Conservation (phyloP, 1,140 invertebrate species). For the Panonychus citri region DNA sequence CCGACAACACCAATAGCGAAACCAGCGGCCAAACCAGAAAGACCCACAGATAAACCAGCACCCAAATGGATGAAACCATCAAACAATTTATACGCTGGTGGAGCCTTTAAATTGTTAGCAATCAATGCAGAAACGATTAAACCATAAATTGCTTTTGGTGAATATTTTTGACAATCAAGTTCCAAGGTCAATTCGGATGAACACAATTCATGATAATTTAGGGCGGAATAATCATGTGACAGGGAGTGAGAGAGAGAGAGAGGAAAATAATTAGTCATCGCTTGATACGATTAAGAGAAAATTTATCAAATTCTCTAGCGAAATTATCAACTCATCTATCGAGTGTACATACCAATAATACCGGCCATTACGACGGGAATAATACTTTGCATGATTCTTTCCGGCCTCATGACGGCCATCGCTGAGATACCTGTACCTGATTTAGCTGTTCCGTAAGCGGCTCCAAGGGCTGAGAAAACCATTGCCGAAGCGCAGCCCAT, state of each 20-base stretch:
- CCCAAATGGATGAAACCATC: slow-evolving; percentile 93
- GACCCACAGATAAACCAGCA: slow-evolving; percentile 84
- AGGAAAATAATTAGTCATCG: too few relatives aligned
- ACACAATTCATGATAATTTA: too few relatives aligned
- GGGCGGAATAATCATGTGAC: too few relatives aligned
- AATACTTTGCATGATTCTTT: slow-evolving; percentile 99
- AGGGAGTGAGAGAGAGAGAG: too few relatives aligned
- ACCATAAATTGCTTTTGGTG: slow-evolving; percentile 72
- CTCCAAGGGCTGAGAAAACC: slow-evolving; percentile 89
- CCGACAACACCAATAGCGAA: slow-evolving; percentile 98
- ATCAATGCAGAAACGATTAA: slow-evolving; percentile 95
- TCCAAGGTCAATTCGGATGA: too few relatives aligned
- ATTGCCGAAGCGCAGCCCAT: slow-evolving; percentile 96
- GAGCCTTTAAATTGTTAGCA: slow-evolving; percentile 44
- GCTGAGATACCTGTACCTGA: slow-evolving; percentile 97
- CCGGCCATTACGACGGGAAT: slow-evolving; percentile 99
- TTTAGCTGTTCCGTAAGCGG: slow-evolving; percentile 98
- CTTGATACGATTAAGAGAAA: too few relatives aligned
- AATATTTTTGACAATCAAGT: too few relatives aligned
- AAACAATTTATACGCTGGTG: slow-evolving; percentile 15
- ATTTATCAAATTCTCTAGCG: too few relatives aligned
- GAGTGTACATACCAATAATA: slow-evolving; percentile 59
- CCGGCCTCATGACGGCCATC: slow-evolving; percentile 98
- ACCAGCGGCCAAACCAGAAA: slow-evolving; percentile 88
- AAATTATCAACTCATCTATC: too few relatives aligned